Base-by-base conservation (phyloP, 2,113 vertebrate species). In the Aldabrachelys gigantea region DNA sequence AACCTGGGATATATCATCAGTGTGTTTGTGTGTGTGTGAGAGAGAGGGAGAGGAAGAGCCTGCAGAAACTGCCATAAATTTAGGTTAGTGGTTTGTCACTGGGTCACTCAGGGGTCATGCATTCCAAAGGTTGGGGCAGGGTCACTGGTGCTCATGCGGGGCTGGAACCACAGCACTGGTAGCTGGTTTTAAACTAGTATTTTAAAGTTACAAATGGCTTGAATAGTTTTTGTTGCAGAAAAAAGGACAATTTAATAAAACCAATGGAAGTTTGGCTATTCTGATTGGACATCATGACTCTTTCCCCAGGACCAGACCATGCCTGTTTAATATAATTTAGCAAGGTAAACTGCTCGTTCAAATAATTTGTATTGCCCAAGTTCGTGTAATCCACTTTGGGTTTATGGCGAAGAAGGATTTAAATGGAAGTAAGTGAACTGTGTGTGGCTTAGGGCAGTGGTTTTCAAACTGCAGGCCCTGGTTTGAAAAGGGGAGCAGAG, bases 181-280 rank as follows among this genome's bases (percentile, higher is more conserved):
- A 91, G 29, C 38, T 91, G 29, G 80, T 89, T 85, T 87, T 87
- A 92, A 87, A 5, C 50, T 50, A 50, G 88, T 88, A 79, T 93
- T 95, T 93, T 75, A 82, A 76, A 44, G 13, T 78, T 47, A 78
- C 44, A 44, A 25, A 25, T 84, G 4, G 41, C 5, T 35, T 88
- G 72, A 72, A 93, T 84, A 91, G 8, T 0, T 1, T 17, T 41
- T 56, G 8, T 41, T 75, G 35, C 38, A 12, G 72, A 41, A 22
- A 19, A 47, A 78, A 47, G 75, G 75, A 29, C 41, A 14, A 27
- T 14, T 47, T 78, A 78, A 78, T 78, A 44, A 78, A 78, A 78
- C 41, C 85, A 90, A 52, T 1, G 89, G 54, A 62, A 81, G 2
- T 2, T 1, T 19, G 2, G 2, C 19, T 44, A 11, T 82, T 3